These are phyloP conservation scores for Anser cygnoides DNA, from an alignment of 2,113 vertebrate genomes.

Conservation along the genomic window DNA sequence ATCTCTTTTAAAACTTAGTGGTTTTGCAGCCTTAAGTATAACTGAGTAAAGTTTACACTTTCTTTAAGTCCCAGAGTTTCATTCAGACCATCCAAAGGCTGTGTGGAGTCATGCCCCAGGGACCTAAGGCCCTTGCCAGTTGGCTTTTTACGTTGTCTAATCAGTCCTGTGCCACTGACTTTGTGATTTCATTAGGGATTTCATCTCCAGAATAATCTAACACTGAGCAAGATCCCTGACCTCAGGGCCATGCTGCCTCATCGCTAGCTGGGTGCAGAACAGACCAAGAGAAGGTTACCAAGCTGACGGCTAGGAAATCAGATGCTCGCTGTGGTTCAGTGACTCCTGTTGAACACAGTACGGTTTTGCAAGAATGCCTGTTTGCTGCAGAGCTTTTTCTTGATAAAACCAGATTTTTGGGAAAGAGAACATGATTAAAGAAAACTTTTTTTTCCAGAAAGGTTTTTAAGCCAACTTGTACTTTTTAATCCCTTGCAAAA, in stretches of 20 bases:
- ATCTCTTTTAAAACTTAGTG: background rate
- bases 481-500: background rate
- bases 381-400: background rate
- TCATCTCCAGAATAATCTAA: background rate
- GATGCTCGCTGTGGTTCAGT: background rate
- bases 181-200: background rate
- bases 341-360: background rate
- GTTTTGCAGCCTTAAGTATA: background rate
- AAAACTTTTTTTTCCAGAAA: background rate
- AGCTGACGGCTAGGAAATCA: accelerated
- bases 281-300: background rate
- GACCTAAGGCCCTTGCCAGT: background rate
- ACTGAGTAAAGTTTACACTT: background rate
- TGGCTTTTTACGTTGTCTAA: background rate
- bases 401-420: background rate
- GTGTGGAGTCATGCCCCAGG: background rate
- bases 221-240: background rate
- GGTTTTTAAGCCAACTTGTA: background rate
- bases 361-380: background rate
- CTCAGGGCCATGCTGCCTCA: background rate
- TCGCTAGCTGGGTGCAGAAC: background rate
- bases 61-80: background rate
- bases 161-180: background rate
- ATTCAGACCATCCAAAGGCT: background rate
- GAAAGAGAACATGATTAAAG: background rate